Percentiles rank a stretch among this genome's conserved stretches.
These are phyloP conservation scores for Lycocerus yunnanus DNA, from an alignment of 2,888 invertebrate species.

Conservation along the genomic window DNA sequence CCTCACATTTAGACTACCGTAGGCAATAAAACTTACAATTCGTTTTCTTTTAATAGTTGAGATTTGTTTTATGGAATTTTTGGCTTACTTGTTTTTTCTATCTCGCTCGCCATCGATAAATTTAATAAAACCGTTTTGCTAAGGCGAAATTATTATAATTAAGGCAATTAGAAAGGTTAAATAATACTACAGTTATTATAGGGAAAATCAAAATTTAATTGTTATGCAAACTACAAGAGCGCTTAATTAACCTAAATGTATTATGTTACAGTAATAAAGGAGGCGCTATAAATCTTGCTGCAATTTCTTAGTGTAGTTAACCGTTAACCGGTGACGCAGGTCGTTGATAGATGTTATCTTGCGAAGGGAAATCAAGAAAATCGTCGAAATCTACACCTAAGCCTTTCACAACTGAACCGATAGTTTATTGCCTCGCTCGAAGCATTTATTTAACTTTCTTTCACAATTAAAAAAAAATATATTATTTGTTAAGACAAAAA, in stretches of 20 bases:
- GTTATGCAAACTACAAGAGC: constrained; percentile 25
- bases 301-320: constrained; percentile 24
- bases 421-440: constrained; percentile 30
- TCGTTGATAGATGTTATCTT: constrained; percentile 29
- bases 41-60: background rate
- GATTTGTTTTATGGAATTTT: background rate
- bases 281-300: constrained; percentile 24
- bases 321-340: constrained; percentile 20
- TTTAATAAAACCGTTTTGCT: background rate
- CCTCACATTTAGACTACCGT: constrained; percentile 8
- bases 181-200: background rate
- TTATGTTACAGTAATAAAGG: constrained; percentile 26
- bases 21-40: constrained; percentile 17
- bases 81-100: background rate
- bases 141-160: background rate
- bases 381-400: constrained; percentile 40
- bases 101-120: background rate
- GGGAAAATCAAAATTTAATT: constrained; percentile 17
- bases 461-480: background rate
- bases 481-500: constrained; percentile 1
- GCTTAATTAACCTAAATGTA: constrained; percentile 27
- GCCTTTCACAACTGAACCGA: constrained; percentile 47
- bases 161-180: background rate
- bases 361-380: constrained; percentile 40
- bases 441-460: background rate